Base-by-base conservation (phyloP, 2,113 vertebrate genomes). In the Gnathonemus longibarbis region DNA sequence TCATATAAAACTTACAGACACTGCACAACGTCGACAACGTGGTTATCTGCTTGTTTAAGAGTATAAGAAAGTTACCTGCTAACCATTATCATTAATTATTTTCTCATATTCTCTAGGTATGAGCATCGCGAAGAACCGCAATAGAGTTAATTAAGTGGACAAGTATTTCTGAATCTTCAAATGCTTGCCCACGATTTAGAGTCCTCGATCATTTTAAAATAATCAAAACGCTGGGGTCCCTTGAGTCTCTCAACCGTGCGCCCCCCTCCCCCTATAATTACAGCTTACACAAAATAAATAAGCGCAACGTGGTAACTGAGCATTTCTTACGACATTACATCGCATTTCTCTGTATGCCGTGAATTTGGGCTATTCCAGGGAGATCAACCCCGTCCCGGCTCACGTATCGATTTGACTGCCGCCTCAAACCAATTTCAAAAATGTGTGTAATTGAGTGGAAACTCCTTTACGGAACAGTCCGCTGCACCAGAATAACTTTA, bases 351-450 rank as follows among this genome's bases (percentile, higher is more conserved):
- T 19, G 35, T 19, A 42, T 42, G 74, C 35, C 15, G 35, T 15
- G 74, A 94, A 95, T 93, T 93, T 93, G 92, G 39, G 83, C 11
- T 31, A 52, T 35, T 31, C 24, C 48, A 17, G n/a, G 42, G n/a
- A 50, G 49, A 52, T 87, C 49, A 52, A 31, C 49, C 11, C 19
- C 5, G 9, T 52, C 49, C 85, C 48, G 13, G 48, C n/a, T 13
- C 49, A 19, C n/a, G 46, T 66, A 77, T 45, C 56, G 31, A 39
- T 66, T 62, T 46, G 19, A 24, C 31, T 48, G 70, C 45, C 21
- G 3, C 66, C 66, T 39, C 66, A 31, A 89, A 89, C 88, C 35
- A 52, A 77, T 77, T 50, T 89, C 7, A 50, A 35, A 52, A 35
- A n/a, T 45, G 24, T 74, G 24, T 31, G 21, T 42, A 39, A 35